Conservation (phyloP, 2,888 invertebrate genomes). For the Cremastinae sp. region DNA sequence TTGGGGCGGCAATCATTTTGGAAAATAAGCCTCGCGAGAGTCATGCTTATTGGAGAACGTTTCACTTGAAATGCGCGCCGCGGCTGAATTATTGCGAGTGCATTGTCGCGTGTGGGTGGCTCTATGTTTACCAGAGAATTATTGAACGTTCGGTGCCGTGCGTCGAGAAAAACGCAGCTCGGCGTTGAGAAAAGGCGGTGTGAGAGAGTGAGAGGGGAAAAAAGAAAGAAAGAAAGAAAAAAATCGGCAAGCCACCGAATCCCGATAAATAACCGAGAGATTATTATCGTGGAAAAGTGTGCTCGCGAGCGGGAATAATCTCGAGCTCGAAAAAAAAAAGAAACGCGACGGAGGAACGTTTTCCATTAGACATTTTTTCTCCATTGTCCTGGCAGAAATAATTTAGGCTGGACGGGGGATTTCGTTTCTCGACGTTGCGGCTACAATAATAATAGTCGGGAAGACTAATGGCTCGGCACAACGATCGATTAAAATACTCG, state of each 20-base stretch:
- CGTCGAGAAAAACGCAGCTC: conserved; percentile 34
- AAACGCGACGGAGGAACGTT: not conserved
- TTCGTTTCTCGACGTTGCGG: no score
- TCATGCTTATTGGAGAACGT: no score
- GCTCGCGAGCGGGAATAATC: conserved; percentile 35
- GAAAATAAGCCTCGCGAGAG: no score
- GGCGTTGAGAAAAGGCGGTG: conserved; percentile 38
- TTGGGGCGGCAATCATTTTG: no score
- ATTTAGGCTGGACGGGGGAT: not conserved
- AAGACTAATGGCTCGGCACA: no score
- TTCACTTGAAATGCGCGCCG: not conserved
- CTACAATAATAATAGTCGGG: no score
- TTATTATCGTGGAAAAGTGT: conserved; percentile 55
- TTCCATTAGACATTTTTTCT: not conserved
- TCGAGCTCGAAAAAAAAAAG: not conserved
- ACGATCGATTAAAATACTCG: no score
- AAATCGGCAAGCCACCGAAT: conserved; percentile 43
- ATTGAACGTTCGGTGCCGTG: conserved; percentile 47
- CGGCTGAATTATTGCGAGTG: not conserved
- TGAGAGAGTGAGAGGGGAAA: conserved; percentile 17
- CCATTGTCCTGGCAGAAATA: not conserved
- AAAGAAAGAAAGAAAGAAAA: conserved; percentile 34
- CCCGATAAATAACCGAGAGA: conserved; percentile 52
- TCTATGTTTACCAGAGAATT: conserved; percentile 34
- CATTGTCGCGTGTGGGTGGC: not conserved